These are phyloP conservation scores for Ammodramus savannarum DNA, from an alignment of 2,113 vertebrate species.

Conservation along the genomic window DNA sequence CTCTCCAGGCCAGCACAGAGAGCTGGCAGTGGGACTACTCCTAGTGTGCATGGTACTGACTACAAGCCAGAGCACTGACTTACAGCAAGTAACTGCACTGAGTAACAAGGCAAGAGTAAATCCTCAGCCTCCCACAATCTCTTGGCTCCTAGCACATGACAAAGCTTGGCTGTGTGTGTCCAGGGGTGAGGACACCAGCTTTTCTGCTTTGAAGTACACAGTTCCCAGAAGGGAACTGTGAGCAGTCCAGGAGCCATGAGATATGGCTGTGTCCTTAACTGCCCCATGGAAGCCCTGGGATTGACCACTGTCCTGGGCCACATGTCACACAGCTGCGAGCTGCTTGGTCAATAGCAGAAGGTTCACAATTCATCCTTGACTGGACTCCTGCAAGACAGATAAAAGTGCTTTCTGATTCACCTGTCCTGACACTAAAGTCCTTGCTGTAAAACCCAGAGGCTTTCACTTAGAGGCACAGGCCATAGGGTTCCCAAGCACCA, in stretches of 20 bases:
- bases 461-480: background rate
- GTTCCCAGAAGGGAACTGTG: background rate
- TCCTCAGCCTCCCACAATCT: background rate
- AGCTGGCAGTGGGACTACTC: background rate
- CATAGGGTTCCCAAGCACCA: background rate
- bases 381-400: background rate
- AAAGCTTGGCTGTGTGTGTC: background rate
- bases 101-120: background rate
- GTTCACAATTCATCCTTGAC: background rate
- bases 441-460: background rate
- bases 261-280: background rate
- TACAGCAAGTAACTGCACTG: background rate
- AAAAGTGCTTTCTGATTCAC: background rate
- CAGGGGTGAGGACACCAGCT: background rate
- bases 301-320: background rate
- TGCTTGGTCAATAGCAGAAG: background rate
- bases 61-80: background rate
- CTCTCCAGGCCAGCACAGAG: background rate
- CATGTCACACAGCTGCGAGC: background rate
- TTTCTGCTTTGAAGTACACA: background rate
- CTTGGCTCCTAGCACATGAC: background rate
- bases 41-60: accelerated
- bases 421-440: accelerated
- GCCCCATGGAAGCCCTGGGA: background rate
- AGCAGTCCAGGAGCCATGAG: background rate